Conservation (phyloP, 1,140 invertebrate genomes). For the Drosophila cardini region DNA sequence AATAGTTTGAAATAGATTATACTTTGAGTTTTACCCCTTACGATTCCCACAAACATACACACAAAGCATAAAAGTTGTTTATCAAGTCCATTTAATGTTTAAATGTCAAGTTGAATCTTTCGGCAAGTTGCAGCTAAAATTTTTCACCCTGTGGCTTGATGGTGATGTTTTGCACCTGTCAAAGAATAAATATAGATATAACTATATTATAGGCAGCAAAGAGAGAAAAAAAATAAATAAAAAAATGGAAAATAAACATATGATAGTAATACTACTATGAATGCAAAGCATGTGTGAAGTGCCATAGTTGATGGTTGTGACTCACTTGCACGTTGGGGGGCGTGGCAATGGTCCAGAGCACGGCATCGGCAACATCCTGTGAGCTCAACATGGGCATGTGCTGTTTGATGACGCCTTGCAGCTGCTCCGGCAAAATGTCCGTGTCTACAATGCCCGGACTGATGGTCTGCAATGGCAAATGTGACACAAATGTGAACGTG, state of each 20-base stretch:
- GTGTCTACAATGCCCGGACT: constrained; percentile 88
- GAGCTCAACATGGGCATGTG: constrained; percentile 80
- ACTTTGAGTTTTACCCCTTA: not conserved
- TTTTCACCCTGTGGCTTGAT: constrained; percentile 82
- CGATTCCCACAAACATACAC: not conserved
- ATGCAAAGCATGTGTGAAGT: not conserved
- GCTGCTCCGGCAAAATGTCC: constrained; percentile 84
- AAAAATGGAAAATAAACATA: too few relatives aligned
- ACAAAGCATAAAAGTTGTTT: not conserved
- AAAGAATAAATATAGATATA: not conserved
- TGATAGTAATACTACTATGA: not conserved
- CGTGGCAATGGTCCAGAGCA: constrained; percentile 87
- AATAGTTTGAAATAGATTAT: not conserved
- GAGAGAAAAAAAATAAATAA: too few relatives aligned
- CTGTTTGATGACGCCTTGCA: constrained; percentile 57
- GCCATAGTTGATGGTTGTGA: not conserved
- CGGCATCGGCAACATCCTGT: constrained; percentile 86
- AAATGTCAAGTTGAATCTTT: not conserved
- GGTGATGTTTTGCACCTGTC: constrained; percentile 77
- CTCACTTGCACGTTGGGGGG: constrained; percentile 88
- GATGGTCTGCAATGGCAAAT: constrained; percentile 84
- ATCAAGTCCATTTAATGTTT: constrained; percentile 15
- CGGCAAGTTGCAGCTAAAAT: constrained; percentile 46
- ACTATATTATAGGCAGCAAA: not conserved
- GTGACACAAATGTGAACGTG: not conserved